A percentile compares a stretch with the other conserved stretches of the same genome.
Evolutionary conservation across 2,113 vertebrate species (phyloP).

Genomic region (Cyrtonyx montezumae): DNA sequence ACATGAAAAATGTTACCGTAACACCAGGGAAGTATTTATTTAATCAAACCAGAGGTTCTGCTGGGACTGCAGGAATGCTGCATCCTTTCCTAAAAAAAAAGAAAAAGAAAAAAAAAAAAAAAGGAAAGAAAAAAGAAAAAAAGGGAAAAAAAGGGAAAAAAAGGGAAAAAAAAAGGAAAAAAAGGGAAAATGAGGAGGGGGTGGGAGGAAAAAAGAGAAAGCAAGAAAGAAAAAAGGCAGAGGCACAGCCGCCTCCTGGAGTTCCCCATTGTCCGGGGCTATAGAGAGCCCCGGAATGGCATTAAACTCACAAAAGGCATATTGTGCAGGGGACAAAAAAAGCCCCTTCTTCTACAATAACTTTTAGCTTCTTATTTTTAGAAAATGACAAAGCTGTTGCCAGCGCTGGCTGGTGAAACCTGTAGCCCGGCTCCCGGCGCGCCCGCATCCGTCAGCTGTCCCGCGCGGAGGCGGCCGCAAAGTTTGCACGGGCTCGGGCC

Average conservation of each 20-base stretch:
- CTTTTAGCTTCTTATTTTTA: conserved; percentile 86
- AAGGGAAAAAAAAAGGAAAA: neutral
- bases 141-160: neutral
- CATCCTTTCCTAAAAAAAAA: conserved; percentile 65
- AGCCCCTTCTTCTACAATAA: conserved; percentile 85
- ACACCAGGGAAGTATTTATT: conserved; percentile 80
- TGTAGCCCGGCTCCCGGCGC: conserved; percentile 71
- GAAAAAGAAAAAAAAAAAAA: conserved; percentile 11
- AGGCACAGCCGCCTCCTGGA: conserved; percentile 80
- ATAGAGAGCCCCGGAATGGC: conserved; percentile 82
- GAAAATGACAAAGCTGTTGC: conserved; percentile 83
- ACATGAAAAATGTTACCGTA: conserved; percentile 75
- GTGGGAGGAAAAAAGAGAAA: conserved; percentile 47
- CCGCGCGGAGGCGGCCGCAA: conserved; percentile 73
- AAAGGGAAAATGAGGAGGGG: neutral
- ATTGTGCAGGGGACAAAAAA: conserved; percentile 82
- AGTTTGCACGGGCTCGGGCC: conserved; percentile 72
- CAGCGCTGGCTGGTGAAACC: conserved; percentile 81
- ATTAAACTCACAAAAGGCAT: conserved; percentile 84
- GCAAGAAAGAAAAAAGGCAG: conserved; percentile 80
- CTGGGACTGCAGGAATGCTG: conserved; percentile 82
- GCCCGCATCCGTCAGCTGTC: conserved; percentile 76
- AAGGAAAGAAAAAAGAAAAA: neutral
- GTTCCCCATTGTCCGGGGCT: conserved; percentile 80
- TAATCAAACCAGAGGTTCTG: conserved; percentile 79